phyloP scores from a whole-genome alignment of 2,888 invertebrate genomes.

The Iselma pallidipennis region DNA sequence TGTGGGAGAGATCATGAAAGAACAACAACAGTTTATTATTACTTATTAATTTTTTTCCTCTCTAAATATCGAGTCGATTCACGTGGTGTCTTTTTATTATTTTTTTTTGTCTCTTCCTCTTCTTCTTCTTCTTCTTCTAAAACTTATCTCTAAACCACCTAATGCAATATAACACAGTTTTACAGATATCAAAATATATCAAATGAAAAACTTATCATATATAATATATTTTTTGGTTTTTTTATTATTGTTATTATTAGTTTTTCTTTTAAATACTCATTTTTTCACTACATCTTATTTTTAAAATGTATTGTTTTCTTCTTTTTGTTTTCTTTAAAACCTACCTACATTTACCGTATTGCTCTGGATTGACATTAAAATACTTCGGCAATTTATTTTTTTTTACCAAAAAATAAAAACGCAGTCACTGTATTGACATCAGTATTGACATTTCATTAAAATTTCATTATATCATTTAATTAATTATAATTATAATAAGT shows the following conservation, averaged over 20 bases:
- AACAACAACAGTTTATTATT: background rate
- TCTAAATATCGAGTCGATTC: constrained; percentile 33
- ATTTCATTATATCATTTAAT: background rate
- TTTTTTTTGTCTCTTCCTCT: no score
- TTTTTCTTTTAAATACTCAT: background rate
- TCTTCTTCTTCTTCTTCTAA: constrained; percentile 13
- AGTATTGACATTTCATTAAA: constrained; percentile 51
- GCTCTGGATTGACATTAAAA: constrained; percentile 58
- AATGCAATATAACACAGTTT: constrained; percentile 52
- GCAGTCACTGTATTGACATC: constrained; percentile 55
- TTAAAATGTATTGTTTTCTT: no score
- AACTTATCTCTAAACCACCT: constrained; percentile 49
- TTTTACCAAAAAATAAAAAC: constrained; percentile 43
- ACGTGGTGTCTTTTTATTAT: constrained; percentile 38
- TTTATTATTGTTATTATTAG: constrained; percentile 28
- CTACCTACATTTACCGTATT: constrained; percentile 57
- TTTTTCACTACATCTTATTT: background rate
- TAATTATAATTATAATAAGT: background rate
- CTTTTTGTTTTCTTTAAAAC: constrained; percentile 30
- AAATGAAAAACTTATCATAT: constrained; percentile 46
- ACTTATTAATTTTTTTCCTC: background rate
- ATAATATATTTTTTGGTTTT: constrained; percentile 46
- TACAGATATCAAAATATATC: constrained; percentile 56
- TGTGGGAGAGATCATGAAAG: background rate
- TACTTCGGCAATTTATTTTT: constrained; percentile 46